These are phyloP conservation scores for Barypeithes pellucidus DNA, from an alignment of 2,888 invertebrate species.

Conservation along the genomic window DNA sequence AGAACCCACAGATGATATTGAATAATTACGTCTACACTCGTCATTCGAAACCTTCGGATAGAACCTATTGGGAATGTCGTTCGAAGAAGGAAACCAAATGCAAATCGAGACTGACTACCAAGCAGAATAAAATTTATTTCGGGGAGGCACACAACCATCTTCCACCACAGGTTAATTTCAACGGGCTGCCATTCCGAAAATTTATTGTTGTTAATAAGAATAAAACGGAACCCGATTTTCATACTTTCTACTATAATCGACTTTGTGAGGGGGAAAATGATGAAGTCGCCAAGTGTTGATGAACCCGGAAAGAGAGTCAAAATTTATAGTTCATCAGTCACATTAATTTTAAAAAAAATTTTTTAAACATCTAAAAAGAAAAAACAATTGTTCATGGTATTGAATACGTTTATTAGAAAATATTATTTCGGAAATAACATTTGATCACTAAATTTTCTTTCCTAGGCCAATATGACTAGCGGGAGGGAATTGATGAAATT, in stretches of 20 bases:
- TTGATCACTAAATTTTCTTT: too few species aligned
- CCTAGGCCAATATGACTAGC: too few species aligned
- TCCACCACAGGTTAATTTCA: conserved; percentile 54
- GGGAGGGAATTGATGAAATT: too few species aligned
- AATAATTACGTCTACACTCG: conserved; percentile 60
- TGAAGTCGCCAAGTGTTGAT: background rate
- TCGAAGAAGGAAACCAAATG: conserved; percentile 60
- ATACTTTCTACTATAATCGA: conserved; percentile 51
- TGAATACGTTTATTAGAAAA: too few species aligned
- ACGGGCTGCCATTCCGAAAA: conserved; percentile 50
- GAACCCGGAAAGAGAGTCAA: too few species aligned
- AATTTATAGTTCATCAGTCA: too few species aligned
- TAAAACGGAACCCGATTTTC: conserved; percentile 48
- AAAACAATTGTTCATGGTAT: too few species aligned
- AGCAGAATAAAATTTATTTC: conserved; percentile 55
- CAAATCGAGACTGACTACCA: conserved; percentile 58
- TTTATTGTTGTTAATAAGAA: conserved; percentile 46
- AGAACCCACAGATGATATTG: conserved; percentile 61
- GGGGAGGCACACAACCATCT: conserved; percentile 59
- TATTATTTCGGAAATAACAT: too few species aligned
- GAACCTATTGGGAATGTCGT: conserved; percentile 62
- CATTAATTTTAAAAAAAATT: too few species aligned
- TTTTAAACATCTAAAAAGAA: too few species aligned
- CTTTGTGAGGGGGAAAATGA: conserved; percentile 32
- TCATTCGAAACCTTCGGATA: conserved; percentile 57